Conservation (phyloP, 2,888 invertebrate species). For the Epirrhoe tristata region DNA sequence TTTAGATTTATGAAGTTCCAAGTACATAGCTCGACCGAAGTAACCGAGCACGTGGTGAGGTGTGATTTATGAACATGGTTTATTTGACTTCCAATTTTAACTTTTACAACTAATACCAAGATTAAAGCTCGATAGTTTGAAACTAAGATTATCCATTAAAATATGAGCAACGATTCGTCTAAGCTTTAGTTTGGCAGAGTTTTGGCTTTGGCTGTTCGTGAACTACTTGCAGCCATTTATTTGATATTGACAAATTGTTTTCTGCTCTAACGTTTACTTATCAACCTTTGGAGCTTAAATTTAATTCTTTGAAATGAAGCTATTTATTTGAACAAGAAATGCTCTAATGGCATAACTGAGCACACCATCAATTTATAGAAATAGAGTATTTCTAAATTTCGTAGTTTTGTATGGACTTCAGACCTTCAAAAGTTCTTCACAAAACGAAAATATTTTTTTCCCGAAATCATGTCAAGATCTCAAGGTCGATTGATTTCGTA, state of each 20-base stretch:
- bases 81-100: conserved; percentile 59
- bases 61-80: conserved; percentile 60
- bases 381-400: background rate
- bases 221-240: conserved; percentile 29
- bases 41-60: conserved; percentile 57
- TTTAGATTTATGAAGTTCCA: conserved; percentile 70
- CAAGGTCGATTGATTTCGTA: conserved; percentile 45
- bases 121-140: conserved; percentile 50
- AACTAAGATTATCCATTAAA: conserved; percentile 45
- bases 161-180: conserved; percentile 41
- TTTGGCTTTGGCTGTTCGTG: conserved; percentile 30
- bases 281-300: conserved; percentile 9
- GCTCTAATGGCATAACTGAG: background rate
- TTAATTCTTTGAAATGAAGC: background rate
- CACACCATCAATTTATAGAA: background rate
- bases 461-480: conserved; percentile 38
- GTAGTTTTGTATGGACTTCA: background rate
- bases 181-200: conserved; percentile 34
- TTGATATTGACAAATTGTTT: conserved; percentile 26
- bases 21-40: conserved; percentile 45
- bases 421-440: conserved; percentile 17
- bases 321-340: background rate
- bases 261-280: conserved; percentile 10
- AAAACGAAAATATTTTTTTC: conserved; percentile 27
- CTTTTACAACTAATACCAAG: conserved; percentile 54